A percentile compares a stretch with the other conserved stretches of the same genome.
phyloP scores from a whole-genome alignment of 1,140 invertebrate species.

The Mamestra configurata region DNA sequence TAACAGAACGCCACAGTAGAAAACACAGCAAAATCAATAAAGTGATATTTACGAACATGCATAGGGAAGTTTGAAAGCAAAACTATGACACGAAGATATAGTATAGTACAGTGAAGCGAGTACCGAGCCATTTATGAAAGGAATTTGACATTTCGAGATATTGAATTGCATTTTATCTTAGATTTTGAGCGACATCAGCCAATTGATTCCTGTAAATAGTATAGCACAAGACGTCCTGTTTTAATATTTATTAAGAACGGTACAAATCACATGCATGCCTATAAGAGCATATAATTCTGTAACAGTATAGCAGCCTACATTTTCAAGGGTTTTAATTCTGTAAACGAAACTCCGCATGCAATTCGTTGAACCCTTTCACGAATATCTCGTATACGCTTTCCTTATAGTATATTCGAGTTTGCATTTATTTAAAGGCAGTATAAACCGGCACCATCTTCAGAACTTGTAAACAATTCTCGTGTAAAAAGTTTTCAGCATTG shows the following conservation, averaged over 20 bases:
- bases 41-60: constrained; percentile 18
- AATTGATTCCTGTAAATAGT: constrained; percentile 9
- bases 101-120: constrained; percentile 22
- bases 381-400: background rate
- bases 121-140: constrained; percentile 19
- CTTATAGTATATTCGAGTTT: constrained; percentile 2
- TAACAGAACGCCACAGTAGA: background rate
- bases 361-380: constrained; percentile 10
- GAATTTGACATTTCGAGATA: constrained; percentile 30
- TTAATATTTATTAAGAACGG: background rate
- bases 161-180: constrained; percentile 42
- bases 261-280: constrained; percentile 14
- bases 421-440: constrained; percentile 25
- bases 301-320: background rate
- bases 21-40: constrained; percentile 3
- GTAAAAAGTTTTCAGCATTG: constrained; percentile 26
- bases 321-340: background rate
- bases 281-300: no score
- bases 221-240: background rate
- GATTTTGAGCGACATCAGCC: constrained; percentile 13
- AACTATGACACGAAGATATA: background rate
- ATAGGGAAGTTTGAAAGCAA: constrained; percentile 7
- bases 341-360: constrained; percentile 1
- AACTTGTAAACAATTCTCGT: constrained; percentile 11
- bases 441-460: background rate